These are phyloP conservation scores for Protula sp. DNA, from an alignment of 2,888 invertebrate genomes.

Conservation along the genomic window DNA sequence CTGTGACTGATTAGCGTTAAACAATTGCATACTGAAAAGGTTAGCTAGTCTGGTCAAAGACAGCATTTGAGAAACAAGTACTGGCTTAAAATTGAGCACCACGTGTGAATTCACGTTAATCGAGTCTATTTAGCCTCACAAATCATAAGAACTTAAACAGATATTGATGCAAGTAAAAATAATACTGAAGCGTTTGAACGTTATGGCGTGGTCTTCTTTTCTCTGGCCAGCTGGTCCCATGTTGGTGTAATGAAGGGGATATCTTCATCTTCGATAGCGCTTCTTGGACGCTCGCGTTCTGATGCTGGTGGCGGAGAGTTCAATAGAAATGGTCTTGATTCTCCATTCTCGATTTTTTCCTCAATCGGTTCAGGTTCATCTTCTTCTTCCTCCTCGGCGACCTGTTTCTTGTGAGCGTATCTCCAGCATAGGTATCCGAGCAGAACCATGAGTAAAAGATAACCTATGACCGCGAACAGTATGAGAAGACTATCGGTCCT, in stretches of 20 bases:
- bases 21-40: too few species aligned
- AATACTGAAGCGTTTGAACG: too few species aligned
- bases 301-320: background rate
- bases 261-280: constrained; percentile 11
- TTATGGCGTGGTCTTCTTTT: too few species aligned
- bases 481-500: constrained; percentile 13
- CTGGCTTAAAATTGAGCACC: too few species aligned
- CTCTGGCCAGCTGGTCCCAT: constrained; percentile 1
- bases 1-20: too few species aligned
- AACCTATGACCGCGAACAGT: constrained; percentile 3
- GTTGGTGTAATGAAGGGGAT: constrained; percentile 19
- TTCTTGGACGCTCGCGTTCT: background rate
- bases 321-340: background rate
- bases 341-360: background rate
- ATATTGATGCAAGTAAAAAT: too few species aligned
- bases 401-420: background rate
- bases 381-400: background rate
- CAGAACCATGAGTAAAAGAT: constrained; percentile 4
- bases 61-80: too few species aligned
- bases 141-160: too few species aligned
- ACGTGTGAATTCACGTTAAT: too few species aligned
- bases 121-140: too few species aligned
- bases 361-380: constrained; percentile 5
- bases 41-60: too few species aligned
- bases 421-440: constrained; percentile 10